A percentile compares a stretch with the other conserved stretches of the same genome.
Conservation (phyloP, 2,797 vertebrate species). For the Leptoclinus maculatus region DNA sequence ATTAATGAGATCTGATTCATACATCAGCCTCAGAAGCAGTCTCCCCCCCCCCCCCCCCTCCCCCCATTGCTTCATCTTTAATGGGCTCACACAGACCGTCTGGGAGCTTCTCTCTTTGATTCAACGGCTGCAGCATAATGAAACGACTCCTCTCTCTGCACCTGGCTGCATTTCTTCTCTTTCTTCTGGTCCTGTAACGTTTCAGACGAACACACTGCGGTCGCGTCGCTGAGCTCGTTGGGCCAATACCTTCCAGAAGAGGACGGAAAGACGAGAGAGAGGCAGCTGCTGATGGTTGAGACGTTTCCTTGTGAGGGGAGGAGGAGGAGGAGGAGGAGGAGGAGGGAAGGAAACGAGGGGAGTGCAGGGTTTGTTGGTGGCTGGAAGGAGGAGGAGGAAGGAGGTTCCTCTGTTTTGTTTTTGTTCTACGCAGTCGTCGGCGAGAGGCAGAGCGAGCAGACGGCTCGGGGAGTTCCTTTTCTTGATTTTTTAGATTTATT, state of each 20-base stretch:
- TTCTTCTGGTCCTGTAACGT: not conserved
- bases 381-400: constrained; percentile 22
- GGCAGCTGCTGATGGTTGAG: constrained; percentile 64
- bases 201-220: constrained; percentile 23
- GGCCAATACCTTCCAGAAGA: constrained; percentile 57
- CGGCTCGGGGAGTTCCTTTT: constrained; percentile 39
- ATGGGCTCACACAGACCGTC: constrained; percentile 53
- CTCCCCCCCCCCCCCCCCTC: not conserved
- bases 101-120: constrained; percentile 34
- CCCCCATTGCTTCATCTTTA: constrained; percentile 53
- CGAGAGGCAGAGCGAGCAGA: constrained; percentile 36
- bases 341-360: constrained; percentile 15
- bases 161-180: constrained; percentile 45
- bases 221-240: constrained; percentile 42
- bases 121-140: constrained; percentile 57
- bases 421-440: constrained; percentile 42
- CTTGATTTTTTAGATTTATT: not conserved
- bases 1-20: constrained; percentile 45
- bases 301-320: constrained; percentile 38
- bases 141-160: constrained; percentile 30
- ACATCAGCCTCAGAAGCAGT: constrained; percentile 28
- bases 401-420: constrained; percentile 29
- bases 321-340: constrained; percentile 10
- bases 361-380: constrained; percentile 25
- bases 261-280: constrained; percentile 55